Conservation (phyloP, 1,140 invertebrate species). For the Drosophila repletoides region DNA sequence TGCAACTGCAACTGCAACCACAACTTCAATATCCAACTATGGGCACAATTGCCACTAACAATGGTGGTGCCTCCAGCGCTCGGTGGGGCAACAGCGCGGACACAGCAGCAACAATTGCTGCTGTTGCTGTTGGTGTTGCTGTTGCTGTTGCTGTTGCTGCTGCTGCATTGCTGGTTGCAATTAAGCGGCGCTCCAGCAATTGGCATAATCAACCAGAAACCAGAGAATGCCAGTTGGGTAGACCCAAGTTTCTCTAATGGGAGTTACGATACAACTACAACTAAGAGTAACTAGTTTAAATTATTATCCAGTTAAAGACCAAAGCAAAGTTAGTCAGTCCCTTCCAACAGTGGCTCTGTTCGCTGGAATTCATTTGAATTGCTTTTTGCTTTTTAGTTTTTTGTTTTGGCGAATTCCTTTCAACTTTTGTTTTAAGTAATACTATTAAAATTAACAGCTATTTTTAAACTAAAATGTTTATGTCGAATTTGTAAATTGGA, state of each 20-base stretch:
- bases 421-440: too few species aligned
- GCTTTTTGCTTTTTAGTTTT: too few species aligned
- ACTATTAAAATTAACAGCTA: too few species aligned
- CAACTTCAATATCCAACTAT: slow-evolving; percentile 41
- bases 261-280: slow-evolving; percentile 2
- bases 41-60: slow-evolving; percentile 26
- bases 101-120: slow-evolving; percentile 6
- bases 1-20: slow-evolving; percentile 39
- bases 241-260: slow-evolving; percentile 4
- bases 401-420: too few species aligned
- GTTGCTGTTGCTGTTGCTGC: neutral
- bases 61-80: neutral
- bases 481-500: too few species aligned
- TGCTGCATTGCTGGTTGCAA: slow-evolving; percentile 39
- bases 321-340: too few species aligned
- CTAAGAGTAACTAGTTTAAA: slow-evolving; percentile 11
- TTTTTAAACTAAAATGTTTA: too few species aligned
- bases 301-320: neutral
- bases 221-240: slow-evolving; percentile 10
- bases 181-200: slow-evolving; percentile 37
- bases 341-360: neutral
- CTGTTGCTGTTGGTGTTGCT: neutral
- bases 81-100: neutral
- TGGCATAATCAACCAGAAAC: slow-evolving; percentile 31
- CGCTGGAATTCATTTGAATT: neutral